Evolutionary conservation across 2,888 invertebrate species (phyloP).

Genomic region (Thelaira solivaga): DNA sequence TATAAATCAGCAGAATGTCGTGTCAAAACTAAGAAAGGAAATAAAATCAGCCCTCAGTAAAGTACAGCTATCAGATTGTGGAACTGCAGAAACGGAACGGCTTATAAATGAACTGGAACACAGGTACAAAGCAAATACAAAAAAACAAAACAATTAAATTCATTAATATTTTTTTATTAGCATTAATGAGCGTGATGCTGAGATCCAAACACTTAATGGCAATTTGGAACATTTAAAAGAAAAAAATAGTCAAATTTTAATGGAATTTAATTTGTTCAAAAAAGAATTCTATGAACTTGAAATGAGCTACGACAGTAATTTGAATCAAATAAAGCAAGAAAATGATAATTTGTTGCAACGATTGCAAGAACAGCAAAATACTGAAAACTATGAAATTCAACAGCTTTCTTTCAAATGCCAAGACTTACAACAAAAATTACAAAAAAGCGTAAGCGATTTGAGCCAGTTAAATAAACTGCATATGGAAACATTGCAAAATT

Average conservation of each 20-base stretch:
- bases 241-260: conserved; percentile 30
- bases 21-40: conserved; percentile 5
- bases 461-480: background rate
- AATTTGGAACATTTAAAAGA: conserved; percentile 21
- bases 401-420: conserved; percentile 14
- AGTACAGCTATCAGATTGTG: conserved; percentile 6
- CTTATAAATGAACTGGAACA: conserved; percentile 45
- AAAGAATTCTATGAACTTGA: conserved; percentile 58
- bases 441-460: background rate
- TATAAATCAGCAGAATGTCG: conserved; percentile 29
- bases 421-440: conserved; percentile 30
- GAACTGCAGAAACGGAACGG: conserved; percentile 40
- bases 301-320: conserved; percentile 43
- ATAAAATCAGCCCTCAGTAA: conserved; percentile 26
- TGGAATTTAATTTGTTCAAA: conserved; percentile 42
- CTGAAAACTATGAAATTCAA: conserved; percentile 22
- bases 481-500: conserved; percentile 1
- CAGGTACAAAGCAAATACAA: conserved; percentile 23
- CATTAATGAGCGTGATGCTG: conserved; percentile 42
- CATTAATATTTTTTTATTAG: conserved; percentile 41
- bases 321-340: conserved; percentile 20
- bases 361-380: conserved; percentile 14
- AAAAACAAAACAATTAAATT: background rate
- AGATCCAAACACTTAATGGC: conserved; percentile 36
- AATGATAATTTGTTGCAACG: conserved; percentile 24